phyloP scores from a whole-genome alignment of 2,888 invertebrate species.

The Plemyria rubiginata region DNA sequence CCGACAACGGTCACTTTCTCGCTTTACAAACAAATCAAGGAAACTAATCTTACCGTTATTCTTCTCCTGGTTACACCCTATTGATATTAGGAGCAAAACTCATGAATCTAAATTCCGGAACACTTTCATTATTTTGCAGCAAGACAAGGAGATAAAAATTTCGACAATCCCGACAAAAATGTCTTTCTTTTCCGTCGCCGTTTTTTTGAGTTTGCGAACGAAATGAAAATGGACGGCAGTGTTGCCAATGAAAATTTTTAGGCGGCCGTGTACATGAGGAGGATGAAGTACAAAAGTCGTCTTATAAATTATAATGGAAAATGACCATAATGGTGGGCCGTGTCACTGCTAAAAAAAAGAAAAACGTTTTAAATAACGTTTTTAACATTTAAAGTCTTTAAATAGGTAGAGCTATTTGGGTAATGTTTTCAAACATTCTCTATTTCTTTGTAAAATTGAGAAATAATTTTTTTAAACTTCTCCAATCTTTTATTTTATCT shows the following conservation, averaged over 20 bases:
- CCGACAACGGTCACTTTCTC: conserved; percentile 81
- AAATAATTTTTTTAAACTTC: too few species aligned
- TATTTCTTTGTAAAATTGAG: too few species aligned
- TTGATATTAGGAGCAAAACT: conserved; percentile 53
- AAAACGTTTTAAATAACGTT: too few species aligned
- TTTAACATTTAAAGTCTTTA: too few species aligned
- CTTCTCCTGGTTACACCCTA: conserved; percentile 47
- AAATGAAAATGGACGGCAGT: conserved; percentile 76
- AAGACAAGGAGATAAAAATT: conserved; percentile 52
- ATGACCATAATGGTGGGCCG: too few species aligned
- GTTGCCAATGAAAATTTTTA: conserved; percentile 7
- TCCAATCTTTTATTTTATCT: too few species aligned
- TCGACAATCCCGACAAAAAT: conserved; percentile 60
- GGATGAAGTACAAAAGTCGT: too few species aligned
- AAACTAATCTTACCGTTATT: conserved; percentile 69
- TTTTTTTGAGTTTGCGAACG: conserved; percentile 74
- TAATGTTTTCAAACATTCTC: too few species aligned
- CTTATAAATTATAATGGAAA: too few species aligned
- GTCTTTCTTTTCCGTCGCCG: conserved; percentile 71
- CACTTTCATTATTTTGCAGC: conserved; percentile 71
- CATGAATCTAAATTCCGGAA: conserved; percentile 55
- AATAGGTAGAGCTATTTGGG: too few species aligned
- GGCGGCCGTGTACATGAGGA: too few species aligned
- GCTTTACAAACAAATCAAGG: conserved; percentile 76
- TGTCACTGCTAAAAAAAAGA: too few species aligned